Evolutionary conservation across 64 coral and sea anemone genomes (phyloP).

Genomic region (Porites australiensis): DNA sequence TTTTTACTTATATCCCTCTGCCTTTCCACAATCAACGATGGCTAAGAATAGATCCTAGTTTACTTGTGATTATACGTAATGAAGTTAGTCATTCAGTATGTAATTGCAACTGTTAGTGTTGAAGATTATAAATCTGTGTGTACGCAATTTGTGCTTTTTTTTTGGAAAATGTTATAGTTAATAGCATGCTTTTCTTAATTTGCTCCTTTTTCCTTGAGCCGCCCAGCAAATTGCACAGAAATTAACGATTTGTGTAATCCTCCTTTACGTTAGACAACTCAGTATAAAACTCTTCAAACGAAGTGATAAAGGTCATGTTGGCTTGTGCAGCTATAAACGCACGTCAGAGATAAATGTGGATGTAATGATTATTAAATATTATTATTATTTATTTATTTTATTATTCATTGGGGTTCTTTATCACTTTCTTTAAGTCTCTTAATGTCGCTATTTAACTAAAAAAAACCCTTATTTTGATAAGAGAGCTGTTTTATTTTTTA

Average conservation of each 20-base stretch:
- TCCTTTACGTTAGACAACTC: no score
- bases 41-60: not conserved
- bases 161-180: no score
- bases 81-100: not conserved
- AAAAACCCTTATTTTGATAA: not conserved
- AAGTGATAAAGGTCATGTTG: no score
- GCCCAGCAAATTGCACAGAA: no score
- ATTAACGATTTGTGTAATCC: no score
- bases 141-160: no score
- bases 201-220: no score
- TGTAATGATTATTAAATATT: no score
- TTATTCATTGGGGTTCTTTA: not conserved
- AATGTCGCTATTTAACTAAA: not conserved
- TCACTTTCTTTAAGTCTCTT: not conserved
- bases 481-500: not conserved
- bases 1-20: not conserved
- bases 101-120: not conserved
- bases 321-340: no score
- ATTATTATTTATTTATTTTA: no score
- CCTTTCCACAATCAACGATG: not conserved
- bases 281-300: no score
- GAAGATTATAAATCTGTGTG: not conserved
- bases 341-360: conserved; percentile 3
- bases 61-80: not conserved
- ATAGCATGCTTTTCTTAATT: no score